Conservation (phyloP, 2,797 vertebrate genomes). For the Morelia viridis region DNA sequence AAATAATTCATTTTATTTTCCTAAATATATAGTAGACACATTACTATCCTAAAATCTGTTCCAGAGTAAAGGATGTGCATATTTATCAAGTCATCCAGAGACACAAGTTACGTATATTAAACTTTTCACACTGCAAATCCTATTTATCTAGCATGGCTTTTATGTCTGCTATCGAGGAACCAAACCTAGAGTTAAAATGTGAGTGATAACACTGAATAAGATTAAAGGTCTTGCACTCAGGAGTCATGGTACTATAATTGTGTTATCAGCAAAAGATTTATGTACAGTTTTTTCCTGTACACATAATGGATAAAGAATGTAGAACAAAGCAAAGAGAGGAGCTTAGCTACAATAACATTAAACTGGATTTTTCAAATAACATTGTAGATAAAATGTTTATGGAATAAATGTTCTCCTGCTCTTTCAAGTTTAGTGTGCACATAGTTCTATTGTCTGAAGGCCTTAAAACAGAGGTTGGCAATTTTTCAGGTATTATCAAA, state of each 20-base stretch:
- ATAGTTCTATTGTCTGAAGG: not conserved
- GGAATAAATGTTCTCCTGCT: not conserved
- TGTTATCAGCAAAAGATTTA: slow-evolving; percentile 30
- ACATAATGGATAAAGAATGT: not conserved
- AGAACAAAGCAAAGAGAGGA: not conserved
- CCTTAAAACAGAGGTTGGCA: not conserved
- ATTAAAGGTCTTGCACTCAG: slow-evolving; percentile 36
- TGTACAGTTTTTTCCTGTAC: not conserved
- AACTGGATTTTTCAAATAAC: slow-evolving; percentile 11
- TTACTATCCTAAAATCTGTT: slow-evolving; percentile 30
- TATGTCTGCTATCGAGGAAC: slow-evolving; percentile 31
- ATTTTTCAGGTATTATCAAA: not conserved
- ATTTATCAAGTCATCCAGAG: slow-evolving; percentile 4
- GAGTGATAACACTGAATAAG: slow-evolving; percentile 34
- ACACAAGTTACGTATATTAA: not conserved
- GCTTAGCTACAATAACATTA: rapidly evolving
- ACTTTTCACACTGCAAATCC: slow-evolving; percentile 30
- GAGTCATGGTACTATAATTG: slow-evolving; percentile 24
- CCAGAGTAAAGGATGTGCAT: slow-evolving; percentile 2
- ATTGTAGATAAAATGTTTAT: not conserved
- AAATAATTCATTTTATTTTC: not conserved
- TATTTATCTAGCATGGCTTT: slow-evolving; percentile 29
- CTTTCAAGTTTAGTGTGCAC: not conserved
- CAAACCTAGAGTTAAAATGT: slow-evolving; percentile 8
- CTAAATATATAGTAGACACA: slow-evolving; percentile 19